Evolutionary conservation across 2,888 invertebrate species (phyloP).

Genomic region (Dexiosoma caninum): DNA sequence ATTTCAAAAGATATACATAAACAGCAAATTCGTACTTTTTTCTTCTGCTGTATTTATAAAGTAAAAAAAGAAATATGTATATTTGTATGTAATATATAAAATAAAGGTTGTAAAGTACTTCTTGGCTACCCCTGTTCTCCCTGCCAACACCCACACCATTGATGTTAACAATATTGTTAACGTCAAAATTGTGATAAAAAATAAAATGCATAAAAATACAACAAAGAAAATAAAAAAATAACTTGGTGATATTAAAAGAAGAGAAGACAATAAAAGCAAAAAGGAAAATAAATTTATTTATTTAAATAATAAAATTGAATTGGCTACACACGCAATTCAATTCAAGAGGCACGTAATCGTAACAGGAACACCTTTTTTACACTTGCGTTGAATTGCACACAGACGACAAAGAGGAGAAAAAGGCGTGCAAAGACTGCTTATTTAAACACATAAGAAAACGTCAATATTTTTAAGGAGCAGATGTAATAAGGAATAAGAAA

Average conservation of each 20-base stretch:
- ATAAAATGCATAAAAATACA: neutral
- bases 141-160: too few species aligned
- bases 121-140: too few species aligned
- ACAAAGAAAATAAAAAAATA: neutral
- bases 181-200: neutral
- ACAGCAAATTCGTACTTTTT: too few species aligned
- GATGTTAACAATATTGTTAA: slow-evolving; percentile 15
- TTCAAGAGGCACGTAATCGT: neutral
- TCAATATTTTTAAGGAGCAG: neutral
- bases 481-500: too few species aligned
- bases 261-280: neutral
- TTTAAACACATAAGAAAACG: neutral
- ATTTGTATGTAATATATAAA: too few species aligned
- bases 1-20: neutral
- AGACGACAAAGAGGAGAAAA: neutral
- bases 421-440: neutral
- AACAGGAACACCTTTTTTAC: neutral
- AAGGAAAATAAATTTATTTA: neutral
- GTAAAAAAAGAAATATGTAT: too few species aligned
- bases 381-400: neutral
- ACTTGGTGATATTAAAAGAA: neutral
- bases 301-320: neutral
- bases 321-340: neutral
- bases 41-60: too few species aligned
- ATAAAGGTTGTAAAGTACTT: too few species aligned